These are phyloP conservation scores for Passer montanus DNA, from an alignment of 2,113 vertebrate species.

Conservation along the genomic window DNA sequence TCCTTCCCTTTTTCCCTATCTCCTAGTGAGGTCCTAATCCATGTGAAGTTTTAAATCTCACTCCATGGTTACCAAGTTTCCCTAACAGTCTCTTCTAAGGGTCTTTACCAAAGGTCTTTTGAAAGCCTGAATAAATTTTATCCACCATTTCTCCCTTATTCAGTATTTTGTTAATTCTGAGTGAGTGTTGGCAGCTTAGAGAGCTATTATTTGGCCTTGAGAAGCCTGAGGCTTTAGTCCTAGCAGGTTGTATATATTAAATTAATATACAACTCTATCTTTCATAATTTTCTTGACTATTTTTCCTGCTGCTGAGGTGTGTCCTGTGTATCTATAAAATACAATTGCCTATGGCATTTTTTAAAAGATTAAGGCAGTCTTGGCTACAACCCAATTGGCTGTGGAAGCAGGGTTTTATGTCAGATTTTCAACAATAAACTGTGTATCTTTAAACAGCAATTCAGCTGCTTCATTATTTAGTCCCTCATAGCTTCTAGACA, in stretches of 20 bases:
- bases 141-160: slow-evolving; percentile 35
- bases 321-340: neutral
- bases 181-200: neutral
- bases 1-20: slow-evolving; percentile 1
- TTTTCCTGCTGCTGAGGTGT: neutral
- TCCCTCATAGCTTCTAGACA: neutral
- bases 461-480: neutral
- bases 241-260: neutral
- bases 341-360: neutral
- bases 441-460: neutral
- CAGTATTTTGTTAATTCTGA: slow-evolving; percentile 25
- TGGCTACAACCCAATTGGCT: neutral
- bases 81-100: neutral
- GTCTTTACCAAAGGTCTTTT: slow-evolving; percentile 52
- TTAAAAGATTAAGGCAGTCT: neutral
- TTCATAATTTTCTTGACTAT: neutral
- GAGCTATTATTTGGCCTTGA: neutral
- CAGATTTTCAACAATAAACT: slow-evolving; percentile 17
- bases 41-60: slow-evolving; percentile 31
- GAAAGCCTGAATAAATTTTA: slow-evolving; percentile 58
- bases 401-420: neutral
- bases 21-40: slow-evolving; percentile 7
- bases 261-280: neutral
- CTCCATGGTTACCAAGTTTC: slow-evolving; percentile 53
- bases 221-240: neutral